Conservation (phyloP, 2,797 vertebrate genomes). For the Leptodactylus fallax region DNA sequence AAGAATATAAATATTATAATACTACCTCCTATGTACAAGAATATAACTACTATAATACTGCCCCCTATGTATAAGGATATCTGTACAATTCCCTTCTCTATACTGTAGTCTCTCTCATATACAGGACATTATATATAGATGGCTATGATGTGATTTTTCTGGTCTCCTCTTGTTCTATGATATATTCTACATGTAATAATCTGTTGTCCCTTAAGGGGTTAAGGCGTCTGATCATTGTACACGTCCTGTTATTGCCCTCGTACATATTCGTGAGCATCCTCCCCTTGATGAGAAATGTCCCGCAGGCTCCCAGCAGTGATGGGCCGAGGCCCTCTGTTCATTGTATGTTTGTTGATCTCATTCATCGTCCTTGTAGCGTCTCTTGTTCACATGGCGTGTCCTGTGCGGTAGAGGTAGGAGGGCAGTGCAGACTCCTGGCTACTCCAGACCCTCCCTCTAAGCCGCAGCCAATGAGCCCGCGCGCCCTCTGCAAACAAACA, state of each 20-base stretch:
- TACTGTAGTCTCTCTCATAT: neutral
- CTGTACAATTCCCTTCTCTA: no score
- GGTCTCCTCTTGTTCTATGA: neutral
- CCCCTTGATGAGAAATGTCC: neutral
- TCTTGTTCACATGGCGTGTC: conserved; percentile 39
- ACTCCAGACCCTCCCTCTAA: conserved; percentile 7
- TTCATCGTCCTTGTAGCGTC: conserved; percentile 3
- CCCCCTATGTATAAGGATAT: neutral
- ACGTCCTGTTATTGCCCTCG: neutral
- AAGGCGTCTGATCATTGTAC: neutral
- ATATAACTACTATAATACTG: neutral
- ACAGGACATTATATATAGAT: neutral
- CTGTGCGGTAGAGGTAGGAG: conserved; percentile 39
- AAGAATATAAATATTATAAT: neutral
- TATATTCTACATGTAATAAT: no score
- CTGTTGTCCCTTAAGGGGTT: neutral
- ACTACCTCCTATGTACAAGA: neutral
- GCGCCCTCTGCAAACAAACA: conserved; percentile 27
- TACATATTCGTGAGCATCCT: neutral
- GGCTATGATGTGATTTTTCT: neutral
- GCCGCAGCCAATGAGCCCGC: neutral
- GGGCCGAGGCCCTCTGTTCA: conserved; percentile 19
- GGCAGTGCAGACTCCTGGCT: neutral
- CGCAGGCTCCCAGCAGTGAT: neutral
- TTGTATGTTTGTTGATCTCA: conserved; percentile 24